Percentiles rank a stretch among this genome's conserved stretches.
Evolutionary conservation across 2,797 vertebrate genomes (phyloP).

Genomic region (Saxicola maurus): DNA sequence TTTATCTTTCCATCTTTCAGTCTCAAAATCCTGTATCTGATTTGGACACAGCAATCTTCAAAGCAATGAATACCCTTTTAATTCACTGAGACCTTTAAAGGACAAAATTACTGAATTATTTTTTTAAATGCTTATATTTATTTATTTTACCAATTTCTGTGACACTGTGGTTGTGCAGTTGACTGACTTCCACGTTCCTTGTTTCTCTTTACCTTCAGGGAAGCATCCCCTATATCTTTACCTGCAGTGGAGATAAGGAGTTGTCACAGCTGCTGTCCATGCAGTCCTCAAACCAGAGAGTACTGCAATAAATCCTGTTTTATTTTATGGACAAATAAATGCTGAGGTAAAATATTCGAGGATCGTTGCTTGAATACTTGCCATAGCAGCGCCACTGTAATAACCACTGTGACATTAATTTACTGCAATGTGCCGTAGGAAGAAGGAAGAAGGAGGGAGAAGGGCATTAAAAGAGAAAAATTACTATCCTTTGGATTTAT

Average conservation of each 20-base stretch:
- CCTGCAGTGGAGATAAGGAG: constrained; percentile 65
- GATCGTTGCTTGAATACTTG: constrained; percentile 75
- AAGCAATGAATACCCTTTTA: constrained; percentile 28
- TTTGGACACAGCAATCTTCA: neutral
- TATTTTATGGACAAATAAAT: constrained; percentile 89
- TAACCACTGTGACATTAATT: constrained; percentile 80
- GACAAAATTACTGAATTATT: neutral
- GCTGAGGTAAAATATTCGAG: constrained; percentile 84
- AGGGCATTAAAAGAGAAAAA: constrained; percentile 82
- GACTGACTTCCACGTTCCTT: neutral
- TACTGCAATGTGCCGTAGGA: constrained; percentile 77
- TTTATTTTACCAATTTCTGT: neutral
- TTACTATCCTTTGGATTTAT: constrained; percentile 80
- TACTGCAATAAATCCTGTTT: constrained; percentile 78
- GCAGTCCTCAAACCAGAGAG: constrained; percentile 77
- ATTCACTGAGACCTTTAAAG: constrained; percentile 29
- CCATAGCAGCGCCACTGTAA: constrained; percentile 74
- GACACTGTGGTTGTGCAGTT: neutral
- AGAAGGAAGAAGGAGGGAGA: constrained; percentile 74
- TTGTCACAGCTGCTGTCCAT: constrained; percentile 71
- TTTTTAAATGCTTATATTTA: neutral
- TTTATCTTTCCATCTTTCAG: neutral
- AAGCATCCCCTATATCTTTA: constrained; percentile 47
- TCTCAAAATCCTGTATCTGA: neutral
- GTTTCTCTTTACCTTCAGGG: neutral